Percentiles rank a stretch among this genome's conserved stretches.
Conservation (phyloP, 2,797 vertebrate genomes). For the Vespertilio murinus region DNA sequence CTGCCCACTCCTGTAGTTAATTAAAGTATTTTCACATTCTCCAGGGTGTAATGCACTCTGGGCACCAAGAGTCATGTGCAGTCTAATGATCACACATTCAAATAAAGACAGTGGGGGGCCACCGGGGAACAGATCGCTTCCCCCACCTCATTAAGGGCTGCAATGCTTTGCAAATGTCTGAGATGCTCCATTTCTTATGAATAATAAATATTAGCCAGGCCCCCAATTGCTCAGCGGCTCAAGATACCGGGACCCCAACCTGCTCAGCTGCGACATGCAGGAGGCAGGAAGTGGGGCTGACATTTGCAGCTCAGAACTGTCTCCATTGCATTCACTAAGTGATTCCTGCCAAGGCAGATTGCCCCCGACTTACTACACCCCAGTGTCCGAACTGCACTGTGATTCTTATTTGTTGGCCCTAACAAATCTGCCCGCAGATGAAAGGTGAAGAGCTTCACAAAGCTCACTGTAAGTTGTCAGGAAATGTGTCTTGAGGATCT, state of each 20-base stretch:
- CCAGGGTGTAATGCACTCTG: background rate
- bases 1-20: conserved; percentile 56
- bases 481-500: background rate
- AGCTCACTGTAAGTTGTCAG: background rate
- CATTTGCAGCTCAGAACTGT: background rate
- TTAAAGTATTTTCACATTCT: conserved; percentile 65
- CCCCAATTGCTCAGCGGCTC: background rate
- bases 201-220: conserved; percentile 52
- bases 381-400: background rate
- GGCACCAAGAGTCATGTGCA: conserved; percentile 12
- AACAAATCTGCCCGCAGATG: background rate
- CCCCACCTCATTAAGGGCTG: conserved; percentile 51
- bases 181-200: conserved; percentile 25
- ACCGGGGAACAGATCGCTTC: background rate
- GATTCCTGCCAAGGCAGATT: background rate
- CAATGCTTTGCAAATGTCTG: background rate
- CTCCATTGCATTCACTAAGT: background rate
- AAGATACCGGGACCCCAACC: background rate
- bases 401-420: background rate
- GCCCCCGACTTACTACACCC: background rate
- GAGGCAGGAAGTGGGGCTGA: background rate
- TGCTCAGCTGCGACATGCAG: background rate
- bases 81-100: conserved; percentile 67
- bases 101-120: conserved; percentile 36
- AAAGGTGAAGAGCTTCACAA: background rate